phyloP scores from a whole-genome alignment of 2,888 invertebrate genomes.

The Aphidoletes aphidimyza region DNA sequence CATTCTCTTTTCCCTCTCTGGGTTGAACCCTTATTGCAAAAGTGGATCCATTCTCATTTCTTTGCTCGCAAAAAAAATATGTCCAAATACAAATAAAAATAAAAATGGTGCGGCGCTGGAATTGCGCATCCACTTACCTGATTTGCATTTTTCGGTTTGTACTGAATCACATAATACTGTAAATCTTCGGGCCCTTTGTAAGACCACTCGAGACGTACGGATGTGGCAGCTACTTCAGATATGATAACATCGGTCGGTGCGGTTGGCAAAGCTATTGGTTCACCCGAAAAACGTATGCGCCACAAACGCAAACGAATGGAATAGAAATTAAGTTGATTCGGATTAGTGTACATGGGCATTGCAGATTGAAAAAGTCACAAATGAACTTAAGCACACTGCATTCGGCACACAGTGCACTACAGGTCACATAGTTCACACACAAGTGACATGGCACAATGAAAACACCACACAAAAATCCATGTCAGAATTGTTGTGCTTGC shows the following conservation, averaged over 20 bases:
- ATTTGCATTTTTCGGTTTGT: constrained; percentile 94
- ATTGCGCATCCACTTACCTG: constrained; percentile 66
- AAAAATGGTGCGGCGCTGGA: background rate
- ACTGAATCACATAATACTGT: constrained; percentile 96
- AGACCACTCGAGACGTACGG: constrained; percentile 92
- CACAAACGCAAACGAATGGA: constrained; percentile 12
- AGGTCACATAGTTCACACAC: too few relatives aligned
- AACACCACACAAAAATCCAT: too few relatives aligned
- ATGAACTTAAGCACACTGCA: too few relatives aligned
- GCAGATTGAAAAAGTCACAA: background rate
- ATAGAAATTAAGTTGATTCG: background rate
- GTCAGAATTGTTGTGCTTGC: too few relatives aligned
- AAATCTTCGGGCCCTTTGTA: constrained; percentile 89
- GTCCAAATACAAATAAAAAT: too few relatives aligned
- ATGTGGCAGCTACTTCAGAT: constrained; percentile 93
- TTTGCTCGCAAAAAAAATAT: too few relatives aligned
- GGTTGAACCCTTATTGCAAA: background rate
- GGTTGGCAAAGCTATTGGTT: constrained; percentile 83
- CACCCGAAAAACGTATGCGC: background rate
- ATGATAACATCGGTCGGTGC: constrained; percentile 90
- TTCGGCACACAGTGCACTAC: too few relatives aligned
- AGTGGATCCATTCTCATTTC: background rate
- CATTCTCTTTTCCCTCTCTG: background rate
- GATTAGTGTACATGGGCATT: background rate
- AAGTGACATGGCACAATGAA: too few relatives aligned